Base-by-base conservation (phyloP, 2,888 invertebrate species). In the Brachypalpus laphriformis region DNA sequence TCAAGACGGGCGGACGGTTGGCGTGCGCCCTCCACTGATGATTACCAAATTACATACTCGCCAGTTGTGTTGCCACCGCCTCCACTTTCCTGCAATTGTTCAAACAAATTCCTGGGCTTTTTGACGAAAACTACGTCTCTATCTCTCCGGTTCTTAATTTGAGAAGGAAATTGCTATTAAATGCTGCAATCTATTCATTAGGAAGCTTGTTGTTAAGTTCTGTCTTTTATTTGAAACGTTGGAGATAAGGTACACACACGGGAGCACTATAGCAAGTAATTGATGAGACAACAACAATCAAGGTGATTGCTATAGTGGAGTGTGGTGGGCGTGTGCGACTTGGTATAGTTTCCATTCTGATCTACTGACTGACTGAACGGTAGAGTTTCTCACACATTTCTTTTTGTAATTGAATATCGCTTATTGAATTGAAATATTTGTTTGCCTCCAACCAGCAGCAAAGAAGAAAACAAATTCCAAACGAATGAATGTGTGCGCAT, bases 101-200 rank as follows among this genome's bases (percentile, higher is more conserved):
- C 16, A 71, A 61, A 59, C 16, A 5, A 40, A n/a, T 14, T 14
- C 37, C 37, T 45, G 6, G 7, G 9, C 8, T 49, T 8, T 18
- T 3, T 18, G 54, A 37, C 20, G 2, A 57, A 34, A 18, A 7
- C 4, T 3, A 20, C 5, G 9, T 34, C 51, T 28, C 40, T 51
- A 31, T 59, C 56, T 14, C 59, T 71, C 72, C 31, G 14, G 20
- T 65, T 85, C 85, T 75, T 85, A 85, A 85, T 85, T 85, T 66
- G 71, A 80, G 75, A 57, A 75, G 75, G 71, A 75, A 85, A 80
- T 85, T 85, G 80, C 75, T 37, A 75, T 85, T 85, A 80, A 85
- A 80, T 85, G 80, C 85, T 80, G 80, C 80, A 85, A 85, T 85
- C 85, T 85, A 80, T 85, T 85, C 85, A 85, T 85, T 85, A 76